Percentiles rank a stretch among this genome's conserved stretches.
These are phyloP conservation scores for Channa argus DNA, from an alignment of 2,113 vertebrate genomes.

Conservation along the genomic window DNA sequence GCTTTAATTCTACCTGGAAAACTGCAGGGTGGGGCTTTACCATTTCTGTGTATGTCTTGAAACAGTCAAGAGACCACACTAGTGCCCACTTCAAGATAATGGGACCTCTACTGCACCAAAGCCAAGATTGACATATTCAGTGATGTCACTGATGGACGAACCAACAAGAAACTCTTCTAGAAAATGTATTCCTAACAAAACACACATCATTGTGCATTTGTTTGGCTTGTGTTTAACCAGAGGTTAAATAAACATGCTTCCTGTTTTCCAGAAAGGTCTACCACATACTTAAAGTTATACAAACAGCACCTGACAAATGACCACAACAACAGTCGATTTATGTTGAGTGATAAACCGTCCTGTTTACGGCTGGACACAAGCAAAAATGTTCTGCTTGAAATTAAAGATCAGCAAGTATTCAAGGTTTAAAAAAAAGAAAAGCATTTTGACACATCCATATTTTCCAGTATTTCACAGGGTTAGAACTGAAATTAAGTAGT, in stretches of 20 bases:
- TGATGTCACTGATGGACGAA: conserved; percentile 1
- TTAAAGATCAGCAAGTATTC: too few relatives aligned
- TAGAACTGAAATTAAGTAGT: too few relatives aligned
- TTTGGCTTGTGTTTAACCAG: conserved; percentile 21
- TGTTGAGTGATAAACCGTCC: background rate
- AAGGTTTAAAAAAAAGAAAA: too few relatives aligned
- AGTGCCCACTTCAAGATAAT: too few relatives aligned
- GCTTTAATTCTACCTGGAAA: conserved; percentile 12
- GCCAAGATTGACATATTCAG: background rate
- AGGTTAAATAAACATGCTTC: background rate
- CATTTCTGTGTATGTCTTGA: too few relatives aligned
- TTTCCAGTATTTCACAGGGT: too few relatives aligned
- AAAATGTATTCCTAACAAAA: background rate
- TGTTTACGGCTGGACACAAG: too few relatives aligned
- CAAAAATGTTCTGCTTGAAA: too few relatives aligned
- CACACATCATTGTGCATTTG: background rate
- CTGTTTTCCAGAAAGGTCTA: background rate
- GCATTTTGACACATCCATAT: too few relatives aligned
- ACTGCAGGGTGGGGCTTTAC: background rate
- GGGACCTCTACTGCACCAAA: background rate
- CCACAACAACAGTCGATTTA: background rate
- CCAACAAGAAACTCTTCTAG: background rate
- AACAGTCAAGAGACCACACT: too few relatives aligned
- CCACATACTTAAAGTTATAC: background rate
- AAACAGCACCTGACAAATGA: background rate